These are phyloP conservation scores for Nephrotoma appendiculata DNA, from an alignment of 2,888 invertebrate genomes.

Conservation along the genomic window DNA sequence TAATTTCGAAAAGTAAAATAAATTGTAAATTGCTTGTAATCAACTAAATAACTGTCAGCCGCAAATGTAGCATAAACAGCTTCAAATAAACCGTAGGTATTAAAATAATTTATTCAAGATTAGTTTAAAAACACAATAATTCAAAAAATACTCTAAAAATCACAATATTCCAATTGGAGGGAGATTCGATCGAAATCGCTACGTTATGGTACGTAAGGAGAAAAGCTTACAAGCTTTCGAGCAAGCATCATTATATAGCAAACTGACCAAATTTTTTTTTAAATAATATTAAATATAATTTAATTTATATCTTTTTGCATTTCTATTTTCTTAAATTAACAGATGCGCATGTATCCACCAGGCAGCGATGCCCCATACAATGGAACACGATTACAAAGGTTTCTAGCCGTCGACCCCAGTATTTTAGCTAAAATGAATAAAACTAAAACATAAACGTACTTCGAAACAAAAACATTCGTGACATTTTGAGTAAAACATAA, in stretches of 20 bases:
- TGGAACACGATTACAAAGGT: conserved; percentile 35
- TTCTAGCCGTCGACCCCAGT: conserved; percentile 35
- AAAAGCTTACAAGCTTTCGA: neutral
- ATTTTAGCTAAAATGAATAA: conserved; percentile 18
- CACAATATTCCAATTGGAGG: neutral
- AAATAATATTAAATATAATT: neutral
- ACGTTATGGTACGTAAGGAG: neutral
- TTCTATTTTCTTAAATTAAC: conserved; percentile 16
- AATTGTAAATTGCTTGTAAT: neutral
- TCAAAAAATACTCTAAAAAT: neutral
- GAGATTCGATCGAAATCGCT: neutral
- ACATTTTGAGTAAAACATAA: neutral
- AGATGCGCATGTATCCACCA: conserved; percentile 55
- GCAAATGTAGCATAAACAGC: neutral
- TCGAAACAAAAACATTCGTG: neutral
- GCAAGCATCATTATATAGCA: neutral
- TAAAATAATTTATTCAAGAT: neutral
- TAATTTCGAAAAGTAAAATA: neutral
- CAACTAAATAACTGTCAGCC: neutral
- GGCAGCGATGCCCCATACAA: conserved; percentile 44
- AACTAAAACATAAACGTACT: neutral
- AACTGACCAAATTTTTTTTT: neutral
- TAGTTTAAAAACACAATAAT: neutral
- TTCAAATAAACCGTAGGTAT: neutral
- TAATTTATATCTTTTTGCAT: neutral